A percentile compares a stretch with the other conserved stretches of the same genome.
These are phyloP conservation scores for Ancistrus triradiatus DNA, from an alignment of 2,113 vertebrate species.

Conservation along the genomic window DNA sequence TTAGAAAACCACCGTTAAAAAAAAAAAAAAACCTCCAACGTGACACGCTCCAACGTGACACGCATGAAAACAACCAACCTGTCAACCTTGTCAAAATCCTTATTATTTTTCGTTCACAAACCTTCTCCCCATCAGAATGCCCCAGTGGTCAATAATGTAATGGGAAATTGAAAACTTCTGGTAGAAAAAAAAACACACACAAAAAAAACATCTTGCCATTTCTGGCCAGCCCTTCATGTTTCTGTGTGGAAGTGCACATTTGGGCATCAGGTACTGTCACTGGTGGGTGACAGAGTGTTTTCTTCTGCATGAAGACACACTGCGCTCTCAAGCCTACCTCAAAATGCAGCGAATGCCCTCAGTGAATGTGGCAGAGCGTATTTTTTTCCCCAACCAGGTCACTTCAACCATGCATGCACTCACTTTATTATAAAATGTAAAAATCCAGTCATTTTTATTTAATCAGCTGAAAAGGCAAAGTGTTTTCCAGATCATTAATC, in stretches of 20 bases:
- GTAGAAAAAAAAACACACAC: constrained; percentile 40
- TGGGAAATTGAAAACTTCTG: constrained; percentile 67
- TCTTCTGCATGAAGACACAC: constrained; percentile 88
- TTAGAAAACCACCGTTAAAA: constrained; percentile 16
- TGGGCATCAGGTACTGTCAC: constrained; percentile 77
- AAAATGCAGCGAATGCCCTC: constrained; percentile 45
- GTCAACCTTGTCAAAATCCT: constrained; percentile 38
- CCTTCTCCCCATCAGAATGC: constrained; percentile 39
- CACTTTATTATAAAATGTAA: constrained; percentile 95
- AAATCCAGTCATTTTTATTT: constrained; percentile 96
- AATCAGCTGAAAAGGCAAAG: constrained; percentile 96
- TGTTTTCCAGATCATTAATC: constrained; percentile 96
- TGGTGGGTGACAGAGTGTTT: constrained; percentile 80
- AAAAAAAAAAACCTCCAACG: constrained; percentile 11
- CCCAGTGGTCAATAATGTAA: constrained; percentile 51
- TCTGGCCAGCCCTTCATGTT: constrained; percentile 49
- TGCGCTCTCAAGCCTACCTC: constrained; percentile 65
- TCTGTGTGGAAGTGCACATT: constrained; percentile 52
- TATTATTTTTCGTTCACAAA: constrained; percentile 41
- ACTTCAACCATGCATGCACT: constrained; percentile 82
- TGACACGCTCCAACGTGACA: constrained; percentile 32
- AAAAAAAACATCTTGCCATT: constrained; percentile 62
- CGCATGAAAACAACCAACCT: constrained; percentile 30
- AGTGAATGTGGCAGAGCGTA: too few species aligned
- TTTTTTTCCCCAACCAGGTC: constrained; percentile 69